Conservation (phyloP, 2,113 vertebrate genomes). For the Symphodus melops region DNA sequence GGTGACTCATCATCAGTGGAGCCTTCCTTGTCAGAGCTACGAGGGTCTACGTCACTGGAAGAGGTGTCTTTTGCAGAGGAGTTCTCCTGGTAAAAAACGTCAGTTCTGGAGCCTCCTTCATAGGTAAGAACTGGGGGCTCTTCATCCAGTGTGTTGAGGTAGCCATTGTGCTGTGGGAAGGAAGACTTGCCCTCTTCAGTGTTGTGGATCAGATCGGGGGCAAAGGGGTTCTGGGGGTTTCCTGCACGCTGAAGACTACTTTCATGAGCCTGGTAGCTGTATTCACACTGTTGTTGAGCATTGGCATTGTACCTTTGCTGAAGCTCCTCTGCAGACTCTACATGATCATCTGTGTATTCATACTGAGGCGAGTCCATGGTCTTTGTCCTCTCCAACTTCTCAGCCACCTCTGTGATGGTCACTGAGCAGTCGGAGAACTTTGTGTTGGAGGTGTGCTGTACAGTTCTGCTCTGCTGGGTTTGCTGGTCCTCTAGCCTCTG, state of each 20-base stretch:
- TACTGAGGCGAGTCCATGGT: slow-evolving; percentile 74
- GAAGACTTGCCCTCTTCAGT: slow-evolving; percentile 73
- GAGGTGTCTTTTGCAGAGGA: slow-evolving; percentile 80
- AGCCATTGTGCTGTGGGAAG: slow-evolving; percentile 77
- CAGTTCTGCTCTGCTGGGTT: slow-evolving; percentile 59
- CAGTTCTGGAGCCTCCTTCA: slow-evolving; percentile 71
- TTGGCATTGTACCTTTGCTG: slow-evolving; percentile 53
- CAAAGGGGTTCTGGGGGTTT: slow-evolving; percentile 71
- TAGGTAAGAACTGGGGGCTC: slow-evolving; percentile 83
- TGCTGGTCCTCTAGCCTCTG: slow-evolving; percentile 73
- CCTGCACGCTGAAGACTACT: slow-evolving; percentile 53
- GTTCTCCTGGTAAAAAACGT: slow-evolving; percentile 79
- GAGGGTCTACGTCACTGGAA: slow-evolving; percentile 81
- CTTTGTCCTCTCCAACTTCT: slow-evolving; percentile 79
- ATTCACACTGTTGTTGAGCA: slow-evolving; percentile 50
- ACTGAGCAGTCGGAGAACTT: slow-evolving; percentile 70
- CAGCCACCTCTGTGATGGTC: slow-evolving; percentile 80
- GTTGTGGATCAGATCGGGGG: slow-evolving; percentile 78
- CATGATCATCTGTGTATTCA: slow-evolving; percentile 55
- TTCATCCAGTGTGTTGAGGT: slow-evolving; percentile 78
- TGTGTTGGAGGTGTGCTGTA: slow-evolving; percentile 42
- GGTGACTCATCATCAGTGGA: slow-evolving; percentile 82
- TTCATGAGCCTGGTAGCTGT: slow-evolving; percentile 56
- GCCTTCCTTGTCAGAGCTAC: slow-evolving; percentile 84
- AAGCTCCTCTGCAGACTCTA: slow-evolving; percentile 53